Evolutionary conservation across 2,888 invertebrate genomes (phyloP), one percentile per base, ranked within the genome.

Genomic region (Sinelater perroti): DNA sequence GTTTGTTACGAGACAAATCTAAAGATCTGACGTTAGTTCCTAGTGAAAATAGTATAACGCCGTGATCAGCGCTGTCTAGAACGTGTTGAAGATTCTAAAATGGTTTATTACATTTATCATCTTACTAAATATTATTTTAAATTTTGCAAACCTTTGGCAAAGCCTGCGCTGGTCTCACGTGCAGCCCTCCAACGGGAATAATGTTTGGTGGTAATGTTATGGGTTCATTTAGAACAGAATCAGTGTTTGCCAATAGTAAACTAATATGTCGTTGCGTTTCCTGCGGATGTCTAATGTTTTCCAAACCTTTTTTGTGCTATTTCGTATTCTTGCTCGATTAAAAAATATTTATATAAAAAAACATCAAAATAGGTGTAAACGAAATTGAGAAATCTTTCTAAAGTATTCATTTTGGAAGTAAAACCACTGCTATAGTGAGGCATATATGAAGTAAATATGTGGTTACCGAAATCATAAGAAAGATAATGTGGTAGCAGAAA

Each of bases 141-240:
- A 13, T 8, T 17, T 11, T 5, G 8, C 66, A 56, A 65, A 74
- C 74, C 49, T 70, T 46, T 14, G 75, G 72, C 53, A 77, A 55
- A 18, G 49, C 17, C 62, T 71, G 67, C 0, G 66, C 44, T 31
- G 66, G 56, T 54, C 65, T 64, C 3, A 72, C 67, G 52, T 78
- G 77, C 13, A 77, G 53, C 21, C 76, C 77, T 16, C 75, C 77
- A 18, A 77, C 73, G 10, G 74, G 70, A 21, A 77, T 75, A 33
- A 76, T 71, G 55, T 77, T 75, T 6, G 76, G 75, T 4, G 75
- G 65, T 16, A 75, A 51, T 0, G 74, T 67, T 63, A 71, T 70
- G 1, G 75, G 68, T 56, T 67, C 68, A 63, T 73, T 69, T 7
- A 75, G 59, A 7, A 69, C 52, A 2, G 70, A 67, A 63, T 73